A percentile compares a stretch with the other conserved stretches of the same genome.
These are phyloP conservation scores for Micronisus gabar DNA, from an alignment of 2,113 vertebrate genomes.

Conservation along the genomic window DNA sequence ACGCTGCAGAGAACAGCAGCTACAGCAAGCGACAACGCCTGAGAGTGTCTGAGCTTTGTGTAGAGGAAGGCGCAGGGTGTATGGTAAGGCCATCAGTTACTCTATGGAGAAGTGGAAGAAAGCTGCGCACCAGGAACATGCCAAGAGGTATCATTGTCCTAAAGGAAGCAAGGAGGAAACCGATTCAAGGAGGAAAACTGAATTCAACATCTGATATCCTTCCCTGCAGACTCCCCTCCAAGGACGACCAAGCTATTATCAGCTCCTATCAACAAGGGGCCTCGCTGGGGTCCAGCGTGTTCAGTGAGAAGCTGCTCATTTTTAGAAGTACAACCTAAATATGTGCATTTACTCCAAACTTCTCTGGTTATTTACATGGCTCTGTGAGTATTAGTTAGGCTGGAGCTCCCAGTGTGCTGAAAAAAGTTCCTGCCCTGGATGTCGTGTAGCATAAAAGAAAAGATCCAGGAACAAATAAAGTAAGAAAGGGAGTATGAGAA, in stretches of 20 bases:
- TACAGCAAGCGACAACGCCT: rapidly evolving
- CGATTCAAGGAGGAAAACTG: no score
- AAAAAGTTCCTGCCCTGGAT: background rate
- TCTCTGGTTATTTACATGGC: background rate
- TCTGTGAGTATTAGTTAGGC: background rate
- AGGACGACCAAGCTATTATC: background rate
- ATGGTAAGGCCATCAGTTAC: background rate
- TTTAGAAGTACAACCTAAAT: background rate
- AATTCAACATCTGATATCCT: background rate
- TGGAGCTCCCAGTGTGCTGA: background rate
- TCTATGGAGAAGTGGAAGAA: background rate
- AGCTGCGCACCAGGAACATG: background rate
- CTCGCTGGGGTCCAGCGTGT: rapidly evolving
- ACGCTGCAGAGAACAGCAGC: background rate
- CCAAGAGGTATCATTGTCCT: background rate
- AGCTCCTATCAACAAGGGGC: background rate
- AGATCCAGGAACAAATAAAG: background rate
- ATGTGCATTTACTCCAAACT: background rate
- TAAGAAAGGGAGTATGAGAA: background rate
- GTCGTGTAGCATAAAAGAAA: background rate
- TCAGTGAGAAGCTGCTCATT: background rate
- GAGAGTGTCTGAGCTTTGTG: rapidly evolving
- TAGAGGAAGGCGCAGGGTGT: background rate
- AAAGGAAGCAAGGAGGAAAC: background rate
- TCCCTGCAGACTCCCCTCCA: background rate